Evolutionary conservation across 1,140 invertebrate genomes (phyloP).

Genomic region (Heliconius nattereri): DNA sequence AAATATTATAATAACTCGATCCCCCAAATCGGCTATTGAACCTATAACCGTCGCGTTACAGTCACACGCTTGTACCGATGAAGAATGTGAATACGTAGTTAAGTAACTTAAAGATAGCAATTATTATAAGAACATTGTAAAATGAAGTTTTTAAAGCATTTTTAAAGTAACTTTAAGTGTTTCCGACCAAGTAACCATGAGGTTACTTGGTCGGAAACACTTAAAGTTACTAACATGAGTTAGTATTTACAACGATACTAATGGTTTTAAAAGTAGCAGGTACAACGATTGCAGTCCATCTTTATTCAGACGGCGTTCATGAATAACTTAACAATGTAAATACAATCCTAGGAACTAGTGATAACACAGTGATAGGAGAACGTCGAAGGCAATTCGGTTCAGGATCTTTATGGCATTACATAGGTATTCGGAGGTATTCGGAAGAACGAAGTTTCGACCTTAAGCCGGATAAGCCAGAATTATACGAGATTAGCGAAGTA

Average conservation of each 20-base stretch:
- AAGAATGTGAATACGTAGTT: background rate
- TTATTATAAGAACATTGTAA: background rate
- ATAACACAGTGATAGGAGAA: conserved; percentile 58
- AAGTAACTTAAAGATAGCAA: background rate
- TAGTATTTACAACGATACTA: conserved; percentile 16
- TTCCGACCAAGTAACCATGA: background rate
- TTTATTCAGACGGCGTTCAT: conserved; percentile 72
- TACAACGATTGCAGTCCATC: conserved; percentile 52
- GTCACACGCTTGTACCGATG: too few relatives aligned
- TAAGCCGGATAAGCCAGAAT: conserved; percentile 59
- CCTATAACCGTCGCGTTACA: too few relatives aligned
- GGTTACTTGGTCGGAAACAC: too few relatives aligned
- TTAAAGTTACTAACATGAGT: too few relatives aligned
- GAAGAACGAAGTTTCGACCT: conserved; percentile 56
- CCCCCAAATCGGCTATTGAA: too few relatives aligned
- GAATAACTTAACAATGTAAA: conserved; percentile 73
- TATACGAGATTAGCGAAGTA: conserved; percentile 60
- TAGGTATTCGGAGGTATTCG: conserved; percentile 42
- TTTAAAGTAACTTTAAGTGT: background rate
- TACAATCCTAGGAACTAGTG: conserved; percentile 65
- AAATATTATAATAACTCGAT: too few relatives aligned
- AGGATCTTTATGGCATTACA: conserved; percentile 59
- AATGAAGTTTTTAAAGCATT: background rate
- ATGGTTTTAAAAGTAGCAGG: conserved; percentile 50
- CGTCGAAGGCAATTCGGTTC: conserved; percentile 65